Evolutionary conservation across 2,888 invertebrate genomes (phyloP), one percentile per base, ranked within the genome.

Genomic region (Lithosia quadra): DNA sequence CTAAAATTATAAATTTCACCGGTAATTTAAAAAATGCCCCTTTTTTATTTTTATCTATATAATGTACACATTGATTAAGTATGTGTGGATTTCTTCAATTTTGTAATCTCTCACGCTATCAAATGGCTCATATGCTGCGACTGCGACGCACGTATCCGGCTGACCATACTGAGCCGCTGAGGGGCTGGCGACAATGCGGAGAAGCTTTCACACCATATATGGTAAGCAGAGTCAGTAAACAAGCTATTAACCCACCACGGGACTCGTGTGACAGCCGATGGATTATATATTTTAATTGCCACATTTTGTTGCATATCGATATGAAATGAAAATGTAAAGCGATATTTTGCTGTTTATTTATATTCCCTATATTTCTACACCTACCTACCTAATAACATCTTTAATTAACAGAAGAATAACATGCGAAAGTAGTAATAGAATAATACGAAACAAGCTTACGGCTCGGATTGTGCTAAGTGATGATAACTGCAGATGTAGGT

Each of bases 171-270:
- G 67, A 87, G 90, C 82, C 87, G 84, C 76, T 84, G 86, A 85
- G 88, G 90, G 86, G 83, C 88, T 86, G 90, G 89, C 91, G 91
- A 94, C 94, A 94, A 92, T 92, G 88, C 89, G 84, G 90, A 88
- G 87, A 84, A 87, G 92, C 95, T 95, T 95, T 95, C 95, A 92
- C 95, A 75, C 95, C 95, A 80, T 94, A 93, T 94, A 94, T 85
- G 93, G 94, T 80, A 70, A 75, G 80, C 76, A 84, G 83, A 85
- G 86, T 85, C 87, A 90, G 91, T 91, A 92, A 92, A 92, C 92
- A 91, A 88, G 89, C 92, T 88, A 89, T 90, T 92, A 92, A 88
- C 87, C 91, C 86, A 80, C 84, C 86, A 87, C 86, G 83, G 88
- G 86, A 81, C 85, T 82, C 81, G 80, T 85, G 86, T 90, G 91